A percentile compares a stretch with the other conserved stretches of the same genome.
These are phyloP conservation scores for Apodemus agrarius DNA, from an alignment of 2,797 vertebrate genomes.

Conservation along the genomic window DNA sequence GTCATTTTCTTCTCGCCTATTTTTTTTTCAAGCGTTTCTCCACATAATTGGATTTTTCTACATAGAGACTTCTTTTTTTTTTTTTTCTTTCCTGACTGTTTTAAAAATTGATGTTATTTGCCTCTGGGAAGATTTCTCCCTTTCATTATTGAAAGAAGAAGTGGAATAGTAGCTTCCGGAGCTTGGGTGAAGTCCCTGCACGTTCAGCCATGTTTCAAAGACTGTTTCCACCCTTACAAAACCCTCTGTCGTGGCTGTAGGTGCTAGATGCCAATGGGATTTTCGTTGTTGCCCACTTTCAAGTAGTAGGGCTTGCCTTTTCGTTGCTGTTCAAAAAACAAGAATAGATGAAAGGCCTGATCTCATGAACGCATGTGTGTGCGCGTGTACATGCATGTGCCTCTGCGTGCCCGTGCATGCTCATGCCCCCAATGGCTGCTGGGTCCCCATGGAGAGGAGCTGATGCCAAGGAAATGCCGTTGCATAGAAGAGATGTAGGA, in stretches of 20 bases:
- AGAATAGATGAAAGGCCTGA: background rate
- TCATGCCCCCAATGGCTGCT: background rate
- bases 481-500: background rate
- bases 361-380: background rate
- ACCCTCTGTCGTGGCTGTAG: background rate
- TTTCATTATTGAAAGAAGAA: conserved; percentile 22
- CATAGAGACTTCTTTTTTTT: background rate
- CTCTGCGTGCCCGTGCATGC: background rate
- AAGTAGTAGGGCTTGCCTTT: background rate
- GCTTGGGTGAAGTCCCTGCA: background rate
- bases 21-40: background rate
- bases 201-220: background rate
- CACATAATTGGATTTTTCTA: background rate
- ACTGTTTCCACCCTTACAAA: background rate
- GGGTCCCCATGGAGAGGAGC: background rate
- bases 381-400: background rate
- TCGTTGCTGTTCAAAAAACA: background rate
- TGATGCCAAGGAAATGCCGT: background rate
- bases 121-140: background rate
- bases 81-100: background rate
- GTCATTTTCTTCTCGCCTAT: background rate
- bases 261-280: background rate
- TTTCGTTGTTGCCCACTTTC: background rate
- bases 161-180: background rate
- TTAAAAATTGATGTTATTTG: background rate